Percentiles rank a stretch among this genome's conserved stretches.
These are phyloP conservation scores for Clarias fuscus DNA, from an alignment of 2,797 vertebrate species.

Conservation along the genomic window DNA sequence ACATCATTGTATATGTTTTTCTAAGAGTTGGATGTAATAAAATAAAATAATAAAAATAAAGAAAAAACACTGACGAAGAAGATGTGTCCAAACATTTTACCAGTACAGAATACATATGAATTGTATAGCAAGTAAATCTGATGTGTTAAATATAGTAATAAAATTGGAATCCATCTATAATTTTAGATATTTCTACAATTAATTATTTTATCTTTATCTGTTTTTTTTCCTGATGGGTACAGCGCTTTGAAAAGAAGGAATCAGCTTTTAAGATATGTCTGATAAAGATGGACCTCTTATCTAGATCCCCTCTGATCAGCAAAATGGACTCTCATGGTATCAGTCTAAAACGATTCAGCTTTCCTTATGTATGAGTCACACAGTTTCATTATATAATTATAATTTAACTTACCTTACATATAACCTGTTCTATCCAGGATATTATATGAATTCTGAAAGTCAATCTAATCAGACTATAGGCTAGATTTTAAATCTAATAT, in stretches of 20 bases:
- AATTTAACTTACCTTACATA: not conserved
- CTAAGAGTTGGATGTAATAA: too few species aligned
- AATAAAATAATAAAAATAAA: too few species aligned
- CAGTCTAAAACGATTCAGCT: not conserved
- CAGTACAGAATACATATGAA: too few species aligned
- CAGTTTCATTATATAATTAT: not conserved
- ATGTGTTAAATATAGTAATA: not conserved
- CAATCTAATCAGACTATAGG: not conserved
- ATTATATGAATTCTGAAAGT: not conserved
- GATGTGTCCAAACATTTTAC: too few species aligned
- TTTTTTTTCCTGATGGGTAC: not conserved
- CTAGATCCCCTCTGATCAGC: conserved; percentile 7
- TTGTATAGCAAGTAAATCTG: not conserved
- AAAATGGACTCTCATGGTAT: not conserved
- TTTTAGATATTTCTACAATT: not conserved
- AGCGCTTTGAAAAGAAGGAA: not conserved
- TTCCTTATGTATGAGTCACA: not conserved
- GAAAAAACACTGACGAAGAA: too few species aligned
- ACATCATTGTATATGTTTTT: too few species aligned
- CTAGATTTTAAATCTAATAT: not conserved
- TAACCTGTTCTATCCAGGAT: not conserved
- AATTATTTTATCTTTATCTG: not conserved
- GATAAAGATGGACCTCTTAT: not conserved
- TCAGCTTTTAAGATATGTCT: conserved; percentile 7
- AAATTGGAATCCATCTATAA: not conserved